These are phyloP conservation scores for Deilephila elpenor DNA, from an alignment of 2,888 invertebrate species.

Conservation along the genomic window DNA sequence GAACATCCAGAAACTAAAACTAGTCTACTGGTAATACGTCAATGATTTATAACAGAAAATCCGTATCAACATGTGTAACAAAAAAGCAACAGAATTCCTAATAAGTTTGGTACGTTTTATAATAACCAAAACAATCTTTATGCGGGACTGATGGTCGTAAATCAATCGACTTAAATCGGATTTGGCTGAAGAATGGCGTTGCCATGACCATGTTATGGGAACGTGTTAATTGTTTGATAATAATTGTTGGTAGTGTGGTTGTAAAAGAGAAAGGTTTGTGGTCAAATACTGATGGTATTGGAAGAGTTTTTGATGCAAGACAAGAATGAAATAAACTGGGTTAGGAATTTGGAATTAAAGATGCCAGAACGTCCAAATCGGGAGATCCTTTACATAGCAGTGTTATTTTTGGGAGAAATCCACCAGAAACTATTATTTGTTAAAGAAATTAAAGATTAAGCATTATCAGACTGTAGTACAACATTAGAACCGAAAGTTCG, in stretches of 20 bases:
- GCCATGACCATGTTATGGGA: background rate
- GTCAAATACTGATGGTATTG: no score
- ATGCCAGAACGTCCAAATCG: no score
- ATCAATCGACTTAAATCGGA: conserved; percentile 38
- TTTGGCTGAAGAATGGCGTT: conserved; percentile 28
- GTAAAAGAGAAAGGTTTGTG: conserved; percentile 17
- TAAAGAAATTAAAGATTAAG: no score
- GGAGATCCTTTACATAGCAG: no score
- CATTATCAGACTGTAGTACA: no score
- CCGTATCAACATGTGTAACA: conserved; percentile 35
- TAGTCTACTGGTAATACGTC: background rate
- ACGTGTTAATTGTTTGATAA: conserved; percentile 5
- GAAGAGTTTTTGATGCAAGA: no score
- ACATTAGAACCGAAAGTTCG: no score
- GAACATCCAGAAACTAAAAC: background rate
- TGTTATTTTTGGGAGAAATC: no score
- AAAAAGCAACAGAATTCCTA: conserved; percentile 14
- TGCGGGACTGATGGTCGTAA: conserved; percentile 34
- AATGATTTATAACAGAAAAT: conserved; percentile 40
- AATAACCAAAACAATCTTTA: conserved; percentile 29
- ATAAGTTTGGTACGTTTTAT: conserved; percentile 18
- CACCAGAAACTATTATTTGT: no score
- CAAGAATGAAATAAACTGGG: no score
- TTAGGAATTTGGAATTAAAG: no score
- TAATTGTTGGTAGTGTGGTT: conserved; percentile 7